Percentiles rank a stretch among this genome's conserved stretches.
Conservation (phyloP, 2,888 invertebrate species). For the Synanthedon tipuliformis region DNA sequence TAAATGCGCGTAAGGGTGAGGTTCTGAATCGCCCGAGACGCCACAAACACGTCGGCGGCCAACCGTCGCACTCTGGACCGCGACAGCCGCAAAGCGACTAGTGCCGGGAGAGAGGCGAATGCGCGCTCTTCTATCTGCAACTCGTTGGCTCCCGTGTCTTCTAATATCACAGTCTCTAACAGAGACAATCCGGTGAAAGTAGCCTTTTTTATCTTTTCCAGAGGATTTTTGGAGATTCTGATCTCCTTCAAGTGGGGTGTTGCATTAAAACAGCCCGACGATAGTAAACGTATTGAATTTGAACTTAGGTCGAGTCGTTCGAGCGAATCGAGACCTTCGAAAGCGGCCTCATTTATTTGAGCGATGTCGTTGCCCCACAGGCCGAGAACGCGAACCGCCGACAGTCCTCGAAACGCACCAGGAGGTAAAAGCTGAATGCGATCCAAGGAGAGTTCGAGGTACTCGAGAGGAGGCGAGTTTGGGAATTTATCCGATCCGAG, state of each 20-base stretch:
- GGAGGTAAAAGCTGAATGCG: slow-evolving; percentile 11
- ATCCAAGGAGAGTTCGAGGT: slow-evolving; percentile 5
- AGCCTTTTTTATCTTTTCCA: not conserved
- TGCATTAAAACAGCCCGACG: slow-evolving; percentile 1
- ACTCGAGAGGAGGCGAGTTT: slow-evolving; percentile 1
- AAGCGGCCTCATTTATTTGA: slow-evolving; percentile 9
- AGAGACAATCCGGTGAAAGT: slow-evolving; percentile 1
- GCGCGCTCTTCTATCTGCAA: not conserved
- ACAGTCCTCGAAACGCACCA: not conserved
- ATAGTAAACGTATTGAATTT: slow-evolving; percentile 14
- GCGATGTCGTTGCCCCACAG: slow-evolving; percentile 1
- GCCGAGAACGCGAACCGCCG: not conserved
- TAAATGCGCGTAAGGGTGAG: not conserved
- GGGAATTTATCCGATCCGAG: slow-evolving; percentile 1
- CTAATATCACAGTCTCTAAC: slow-evolving; percentile 4
- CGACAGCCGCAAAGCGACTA: slow-evolving; percentile 4
- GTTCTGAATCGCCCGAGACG: not conserved
- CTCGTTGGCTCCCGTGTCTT: slow-evolving; percentile 4
- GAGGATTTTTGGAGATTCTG: not conserved
- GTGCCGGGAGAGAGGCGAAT: not conserved
- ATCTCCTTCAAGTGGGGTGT: slow-evolving; percentile 1
- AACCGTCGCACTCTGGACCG: slow-evolving; percentile 2
- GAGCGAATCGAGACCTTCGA: slow-evolving; percentile 13
- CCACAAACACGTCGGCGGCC: slow-evolving; percentile 1
- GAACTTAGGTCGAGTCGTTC: slow-evolving; percentile 11